These are phyloP conservation scores for Anagrus nilaparvatae DNA, from an alignment of 1,140 invertebrate genomes.

Conservation along the genomic window DNA sequence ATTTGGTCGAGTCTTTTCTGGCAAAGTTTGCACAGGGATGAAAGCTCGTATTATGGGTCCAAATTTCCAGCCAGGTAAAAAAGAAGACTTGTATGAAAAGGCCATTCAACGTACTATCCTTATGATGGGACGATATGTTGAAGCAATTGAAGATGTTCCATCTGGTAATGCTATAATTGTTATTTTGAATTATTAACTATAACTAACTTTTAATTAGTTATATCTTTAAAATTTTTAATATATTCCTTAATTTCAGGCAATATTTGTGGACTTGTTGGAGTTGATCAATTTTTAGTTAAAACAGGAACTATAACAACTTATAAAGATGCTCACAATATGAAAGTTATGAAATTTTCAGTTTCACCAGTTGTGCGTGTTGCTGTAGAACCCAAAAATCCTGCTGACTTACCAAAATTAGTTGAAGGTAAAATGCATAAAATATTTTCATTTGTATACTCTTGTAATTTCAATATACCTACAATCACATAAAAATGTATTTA, in stretches of 20 bases:
- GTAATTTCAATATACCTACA: too few species aligned
- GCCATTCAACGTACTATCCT: slow-evolving; percentile 98
- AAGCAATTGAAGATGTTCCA: slow-evolving; percentile 99
- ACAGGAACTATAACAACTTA: slow-evolving; percentile 98
- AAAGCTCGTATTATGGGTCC: slow-evolving; percentile 98
- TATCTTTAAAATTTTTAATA: background rate
- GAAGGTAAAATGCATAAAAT: slow-evolving; percentile 54
- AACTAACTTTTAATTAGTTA: background rate
- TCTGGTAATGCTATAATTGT: slow-evolving; percentile 51
- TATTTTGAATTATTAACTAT: background rate
- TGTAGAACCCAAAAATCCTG: slow-evolving; percentile 98
- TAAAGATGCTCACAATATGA: slow-evolving; percentile 99
- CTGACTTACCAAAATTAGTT: slow-evolving; percentile 97
- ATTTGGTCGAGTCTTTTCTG: slow-evolving; percentile 99
- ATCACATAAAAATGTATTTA: too few species aligned
- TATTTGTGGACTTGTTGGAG: slow-evolving; percentile 99
- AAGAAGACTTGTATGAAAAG: slow-evolving; percentile 98
- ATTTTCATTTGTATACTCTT: too few species aligned
- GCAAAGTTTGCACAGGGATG: slow-evolving; percentile 88
- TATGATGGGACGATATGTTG: slow-evolving; percentile 99
- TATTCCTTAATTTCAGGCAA: slow-evolving; percentile 49
- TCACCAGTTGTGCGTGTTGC: slow-evolving; percentile 98
- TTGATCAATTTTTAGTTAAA: slow-evolving; percentile 99
- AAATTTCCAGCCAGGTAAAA: slow-evolving; percentile 95
- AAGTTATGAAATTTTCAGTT: slow-evolving; percentile 97